These are phyloP conservation scores for Tichodroma muraria DNA, from an alignment of 2,113 vertebrate species.

Conservation along the genomic window DNA sequence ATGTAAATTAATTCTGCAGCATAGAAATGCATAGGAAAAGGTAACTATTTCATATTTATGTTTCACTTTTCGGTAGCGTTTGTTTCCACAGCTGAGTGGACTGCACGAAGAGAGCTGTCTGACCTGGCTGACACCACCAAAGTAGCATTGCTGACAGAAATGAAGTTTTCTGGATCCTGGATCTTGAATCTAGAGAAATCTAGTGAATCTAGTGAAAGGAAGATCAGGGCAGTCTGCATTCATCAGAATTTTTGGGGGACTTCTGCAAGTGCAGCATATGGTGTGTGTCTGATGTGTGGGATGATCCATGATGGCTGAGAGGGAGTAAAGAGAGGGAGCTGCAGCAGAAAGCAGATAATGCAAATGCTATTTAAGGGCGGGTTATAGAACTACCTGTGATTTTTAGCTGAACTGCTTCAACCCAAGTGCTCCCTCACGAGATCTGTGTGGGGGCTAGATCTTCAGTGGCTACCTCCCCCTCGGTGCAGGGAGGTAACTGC, in stretches of 20 bases:
- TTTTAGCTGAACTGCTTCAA: neutral
- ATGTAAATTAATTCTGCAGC: neutral
- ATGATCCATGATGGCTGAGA: neutral
- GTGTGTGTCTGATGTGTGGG: rapidly evolving
- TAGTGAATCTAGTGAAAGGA: neutral
- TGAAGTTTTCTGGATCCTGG: neutral
- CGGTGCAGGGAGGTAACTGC: neutral
- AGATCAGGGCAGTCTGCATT: neutral
- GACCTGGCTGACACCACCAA: neutral
- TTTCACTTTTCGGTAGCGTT: neutral
- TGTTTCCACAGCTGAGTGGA: neutral
- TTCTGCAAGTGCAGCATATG: neutral
- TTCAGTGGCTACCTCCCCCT: neutral
- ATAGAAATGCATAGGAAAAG: neutral
- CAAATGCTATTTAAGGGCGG: neutral
- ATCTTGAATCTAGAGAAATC: neutral
- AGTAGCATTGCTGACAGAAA: neutral
- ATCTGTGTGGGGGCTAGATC: neutral
- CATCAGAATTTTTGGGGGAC: neutral
- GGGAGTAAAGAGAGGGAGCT: neutral
- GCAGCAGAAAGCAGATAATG: neutral
- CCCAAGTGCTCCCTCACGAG: neutral
- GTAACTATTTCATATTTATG: neutral
- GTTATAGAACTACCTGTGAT: neutral
- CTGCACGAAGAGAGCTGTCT: neutral